Percentiles rank a stretch among this genome's conserved stretches.
These are phyloP conservation scores for Bovichtus variegatus DNA, from an alignment of 2,797 vertebrate species.

Conservation along the genomic window DNA sequence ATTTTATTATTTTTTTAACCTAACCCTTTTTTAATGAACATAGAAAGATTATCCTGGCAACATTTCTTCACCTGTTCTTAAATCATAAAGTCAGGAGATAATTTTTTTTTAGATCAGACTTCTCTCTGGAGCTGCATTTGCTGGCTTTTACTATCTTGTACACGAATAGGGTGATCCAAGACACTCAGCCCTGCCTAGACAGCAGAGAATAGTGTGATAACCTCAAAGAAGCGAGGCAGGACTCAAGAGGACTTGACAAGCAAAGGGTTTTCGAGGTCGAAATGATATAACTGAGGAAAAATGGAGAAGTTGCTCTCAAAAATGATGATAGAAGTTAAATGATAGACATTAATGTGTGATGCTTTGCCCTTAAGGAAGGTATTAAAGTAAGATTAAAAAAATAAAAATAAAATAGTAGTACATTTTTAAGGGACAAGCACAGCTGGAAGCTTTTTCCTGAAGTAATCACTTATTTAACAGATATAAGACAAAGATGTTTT, in stretches of 20 bases:
- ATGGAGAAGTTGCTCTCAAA: background rate
- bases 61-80: too few relatives aligned
- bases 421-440: constrained; percentile 3
- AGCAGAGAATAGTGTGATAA: constrained; percentile 9
- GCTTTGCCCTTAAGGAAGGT: background rate
- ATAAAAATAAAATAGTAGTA: background rate
- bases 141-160: constrained; percentile 9
- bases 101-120: too few relatives aligned
- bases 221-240: background rate
- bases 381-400: constrained; percentile 30
- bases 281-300: constrained; percentile 11
- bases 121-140: background rate
- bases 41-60: too few relatives aligned
- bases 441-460: background rate
- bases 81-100: too few relatives aligned
- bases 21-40: too few relatives aligned
- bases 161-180: constrained; percentile 6
- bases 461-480: constrained; percentile 8
- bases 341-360: constrained; percentile 18
- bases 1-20: too few relatives aligned
- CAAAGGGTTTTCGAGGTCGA: background rate
- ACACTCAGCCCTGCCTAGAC: background rate
- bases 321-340: constrained; percentile 31
- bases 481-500: constrained; percentile 7
- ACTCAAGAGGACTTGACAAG: background rate